A percentile compares a stretch with the other conserved stretches of the same genome.
Conservation (phyloP, 2,113 vertebrate genomes). For the Plectropomus leopardus region DNA sequence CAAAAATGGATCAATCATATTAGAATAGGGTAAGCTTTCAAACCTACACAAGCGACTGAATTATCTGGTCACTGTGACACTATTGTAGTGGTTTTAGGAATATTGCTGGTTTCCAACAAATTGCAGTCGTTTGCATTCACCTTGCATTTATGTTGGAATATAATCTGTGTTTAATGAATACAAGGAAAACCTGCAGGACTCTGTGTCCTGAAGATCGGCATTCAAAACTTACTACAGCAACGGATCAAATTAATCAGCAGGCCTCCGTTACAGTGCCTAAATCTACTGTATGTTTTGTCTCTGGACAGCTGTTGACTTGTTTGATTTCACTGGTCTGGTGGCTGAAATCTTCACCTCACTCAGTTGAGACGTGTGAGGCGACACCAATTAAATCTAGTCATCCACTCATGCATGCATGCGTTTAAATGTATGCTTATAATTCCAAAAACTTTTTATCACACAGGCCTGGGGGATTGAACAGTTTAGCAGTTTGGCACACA, state of each 20-base stretch:
- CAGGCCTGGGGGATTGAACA: conserved; percentile 37
- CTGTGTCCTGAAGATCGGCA: conserved; percentile 1
- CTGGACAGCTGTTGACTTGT: conserved; percentile 14
- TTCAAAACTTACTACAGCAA: conserved; percentile 7
- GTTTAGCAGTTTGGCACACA: conserved; percentile 40
- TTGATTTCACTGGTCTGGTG: conserved; percentile 34
- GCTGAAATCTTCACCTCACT: conserved; percentile 52
- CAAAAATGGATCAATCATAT: conserved; percentile 25
- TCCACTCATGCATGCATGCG: conserved; percentile 15
- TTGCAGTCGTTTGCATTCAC: conserved; percentile 33
- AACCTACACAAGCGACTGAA: background rate
- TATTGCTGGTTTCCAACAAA: conserved; percentile 5
- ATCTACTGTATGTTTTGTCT: conserved; percentile 7
- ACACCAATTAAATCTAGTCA: conserved; percentile 32
- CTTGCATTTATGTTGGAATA: conserved; percentile 3
- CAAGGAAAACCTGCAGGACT: conserved; percentile 12
- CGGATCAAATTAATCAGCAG: background rate
- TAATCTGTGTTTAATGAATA: conserved; percentile 19
- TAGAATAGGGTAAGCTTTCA: conserved; percentile 26
- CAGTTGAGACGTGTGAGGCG: conserved; percentile 15
- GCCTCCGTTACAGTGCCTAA: background rate
- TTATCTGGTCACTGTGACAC: background rate
- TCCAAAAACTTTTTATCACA: conserved; percentile 59
- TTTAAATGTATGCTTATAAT: conserved; percentile 55
- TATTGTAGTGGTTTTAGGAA: background rate